Percentiles rank a stretch among this genome's conserved stretches.
Evolutionary conservation across 2,113 vertebrate species (phyloP).

Genomic region (Pitta sordida): DNA sequence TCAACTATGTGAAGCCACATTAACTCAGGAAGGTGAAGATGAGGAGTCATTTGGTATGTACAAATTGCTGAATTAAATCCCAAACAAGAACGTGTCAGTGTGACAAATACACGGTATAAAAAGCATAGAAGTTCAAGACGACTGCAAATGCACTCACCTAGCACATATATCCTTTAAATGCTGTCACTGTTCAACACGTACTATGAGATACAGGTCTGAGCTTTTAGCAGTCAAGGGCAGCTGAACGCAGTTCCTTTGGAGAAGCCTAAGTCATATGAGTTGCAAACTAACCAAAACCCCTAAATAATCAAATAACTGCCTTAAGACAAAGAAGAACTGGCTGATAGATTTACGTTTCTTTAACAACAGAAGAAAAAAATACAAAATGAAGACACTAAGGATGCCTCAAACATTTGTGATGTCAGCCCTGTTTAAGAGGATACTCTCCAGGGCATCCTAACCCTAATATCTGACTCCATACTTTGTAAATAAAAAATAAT

Average conservation of each 20-base stretch:
- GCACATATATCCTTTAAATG: neutral
- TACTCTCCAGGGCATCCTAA: neutral
- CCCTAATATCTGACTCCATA: neutral
- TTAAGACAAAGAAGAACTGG: neutral
- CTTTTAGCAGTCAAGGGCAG: neutral
- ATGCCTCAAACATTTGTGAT: neutral
- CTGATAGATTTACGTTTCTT: neutral
- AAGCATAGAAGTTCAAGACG: neutral
- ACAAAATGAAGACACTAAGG: neutral
- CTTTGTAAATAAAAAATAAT: neutral
- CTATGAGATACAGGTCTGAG: neutral
- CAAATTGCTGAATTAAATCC: neutral
- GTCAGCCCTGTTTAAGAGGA: neutral
- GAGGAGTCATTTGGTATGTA: neutral
- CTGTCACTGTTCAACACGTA: neutral
- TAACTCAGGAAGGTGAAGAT: neutral
- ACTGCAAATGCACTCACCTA: neutral
- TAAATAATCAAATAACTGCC: neutral
- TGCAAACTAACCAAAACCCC: neutral
- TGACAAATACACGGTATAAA: neutral
- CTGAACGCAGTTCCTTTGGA: neutral
- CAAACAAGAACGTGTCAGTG: neutral
- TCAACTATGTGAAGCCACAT: neutral
- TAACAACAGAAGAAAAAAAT: neutral
- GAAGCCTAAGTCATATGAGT: neutral